These are phyloP conservation scores for Caenorhabditis latens DNA, from an alignment of 1,140 invertebrate genomes.

Conservation along the genomic window DNA sequence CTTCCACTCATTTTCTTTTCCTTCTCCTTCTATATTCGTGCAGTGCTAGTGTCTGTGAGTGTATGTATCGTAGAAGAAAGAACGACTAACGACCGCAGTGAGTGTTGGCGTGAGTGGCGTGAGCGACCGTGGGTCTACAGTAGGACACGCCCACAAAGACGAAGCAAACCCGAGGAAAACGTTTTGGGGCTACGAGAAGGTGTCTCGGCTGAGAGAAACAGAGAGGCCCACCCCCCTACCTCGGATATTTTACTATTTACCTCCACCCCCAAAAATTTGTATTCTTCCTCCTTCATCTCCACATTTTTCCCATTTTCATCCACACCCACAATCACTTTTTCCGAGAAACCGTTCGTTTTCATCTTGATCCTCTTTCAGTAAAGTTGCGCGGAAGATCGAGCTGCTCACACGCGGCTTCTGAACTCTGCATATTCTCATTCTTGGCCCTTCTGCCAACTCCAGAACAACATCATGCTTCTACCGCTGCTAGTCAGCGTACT, in stretches of 20 bases:
- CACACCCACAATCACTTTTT: not conserved
- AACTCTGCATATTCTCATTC: conserved; percentile 50
- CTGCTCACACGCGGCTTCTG: conserved; percentile 10
- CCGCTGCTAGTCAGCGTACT: conserved; percentile 41
- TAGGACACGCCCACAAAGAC: conserved; percentile 49
- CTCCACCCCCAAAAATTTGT: not conserved
- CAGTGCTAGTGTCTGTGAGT: conserved; percentile 29
- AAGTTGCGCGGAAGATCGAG: conserved; percentile 38
- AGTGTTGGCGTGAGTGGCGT: conserved; percentile 52
- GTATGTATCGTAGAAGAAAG: conserved; percentile 50
- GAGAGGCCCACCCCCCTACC: conserved; percentile 28
- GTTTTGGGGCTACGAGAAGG: conserved; percentile 53
- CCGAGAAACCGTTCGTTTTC: too few relatives aligned
- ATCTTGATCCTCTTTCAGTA: not conserved
- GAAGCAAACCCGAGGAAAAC: conserved; percentile 55
- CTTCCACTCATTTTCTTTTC: conserved; percentile 41
- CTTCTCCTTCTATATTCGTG: conserved; percentile 19
- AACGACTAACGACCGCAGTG: conserved; percentile 52
- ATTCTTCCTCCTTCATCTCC: not conserved
- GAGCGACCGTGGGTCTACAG: conserved; percentile 47
- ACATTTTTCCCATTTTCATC: not conserved
- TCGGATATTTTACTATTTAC: conserved; percentile 44
- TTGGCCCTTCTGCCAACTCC: conserved; percentile 54
- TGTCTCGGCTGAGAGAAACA: conserved; percentile 33
- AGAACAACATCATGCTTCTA: conserved; percentile 54